phyloP scores from a whole-genome alignment of 2,113 vertebrate species.

The Eulacestoma nigropectus region DNA sequence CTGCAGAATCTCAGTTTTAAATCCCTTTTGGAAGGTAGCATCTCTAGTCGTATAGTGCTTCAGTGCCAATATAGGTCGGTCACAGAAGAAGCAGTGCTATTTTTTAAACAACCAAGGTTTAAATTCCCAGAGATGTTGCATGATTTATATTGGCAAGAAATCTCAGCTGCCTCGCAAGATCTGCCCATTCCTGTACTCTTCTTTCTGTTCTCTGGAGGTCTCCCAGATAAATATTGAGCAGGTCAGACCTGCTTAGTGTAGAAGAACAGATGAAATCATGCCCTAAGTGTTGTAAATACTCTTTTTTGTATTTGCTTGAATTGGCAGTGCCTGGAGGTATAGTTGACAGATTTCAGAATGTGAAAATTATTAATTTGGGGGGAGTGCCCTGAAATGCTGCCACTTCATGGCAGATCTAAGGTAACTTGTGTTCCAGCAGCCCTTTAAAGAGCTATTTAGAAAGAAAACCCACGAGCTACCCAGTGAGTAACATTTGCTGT shows the following conservation, averaged over 20 bases:
- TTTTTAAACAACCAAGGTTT: neutral
- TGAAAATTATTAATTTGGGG: slow-evolving; percentile 21
- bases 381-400: neutral
- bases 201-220: slow-evolving; percentile 9
- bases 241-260: neutral
- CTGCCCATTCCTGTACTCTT: neutral
- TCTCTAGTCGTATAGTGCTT: neutral
- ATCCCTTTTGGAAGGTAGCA: slow-evolving; percentile 10
- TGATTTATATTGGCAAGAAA: slow-evolving; percentile 19
- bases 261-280: slow-evolving; percentile 22
- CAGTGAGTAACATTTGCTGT: neutral
- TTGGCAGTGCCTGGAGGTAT: neutral
- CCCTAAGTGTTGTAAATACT: neutral
- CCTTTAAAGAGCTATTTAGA: neutral
- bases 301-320: slow-evolving; percentile 34
- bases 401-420: neutral
- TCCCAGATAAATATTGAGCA: neutral
- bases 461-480: neutral
- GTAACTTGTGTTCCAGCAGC: neutral
- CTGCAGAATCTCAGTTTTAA: neutral
- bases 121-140: slow-evolving; percentile 7
- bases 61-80: neutral
- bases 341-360: slow-evolving; percentile 35
- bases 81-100: neutral
- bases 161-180: neutral